A percentile compares a stretch with the other conserved stretches of the same genome.
These are phyloP conservation scores for Halcyon senegalensis DNA, from an alignment of 2,113 vertebrate genomes.

Conservation along the genomic window DNA sequence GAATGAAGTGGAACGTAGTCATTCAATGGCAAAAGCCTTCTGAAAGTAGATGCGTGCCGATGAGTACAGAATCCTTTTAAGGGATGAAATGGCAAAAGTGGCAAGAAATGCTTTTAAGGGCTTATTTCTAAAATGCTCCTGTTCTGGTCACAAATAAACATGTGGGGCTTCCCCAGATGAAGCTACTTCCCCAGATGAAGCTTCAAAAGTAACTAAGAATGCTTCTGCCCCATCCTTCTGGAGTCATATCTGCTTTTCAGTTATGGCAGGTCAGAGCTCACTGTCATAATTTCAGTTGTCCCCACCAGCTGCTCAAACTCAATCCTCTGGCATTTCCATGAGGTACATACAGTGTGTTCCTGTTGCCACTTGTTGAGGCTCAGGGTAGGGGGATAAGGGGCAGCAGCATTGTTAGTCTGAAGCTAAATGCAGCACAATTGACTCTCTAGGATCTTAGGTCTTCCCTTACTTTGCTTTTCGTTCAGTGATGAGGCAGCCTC, in stretches of 20 bases:
- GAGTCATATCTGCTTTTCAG: not conserved
- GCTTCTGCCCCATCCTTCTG: not conserved
- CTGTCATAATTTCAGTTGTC: not conserved
- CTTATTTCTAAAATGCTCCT: not conserved
- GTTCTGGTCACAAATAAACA: not conserved
- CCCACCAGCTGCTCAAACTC: not conserved
- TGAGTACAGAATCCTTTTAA: not conserved
- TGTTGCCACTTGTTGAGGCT: not conserved
- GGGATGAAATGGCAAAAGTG: not conserved
- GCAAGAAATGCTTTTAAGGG: not conserved
- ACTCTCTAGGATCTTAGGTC: not conserved
- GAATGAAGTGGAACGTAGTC: not conserved
- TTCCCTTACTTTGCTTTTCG: not conserved
- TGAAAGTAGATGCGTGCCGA: not conserved
- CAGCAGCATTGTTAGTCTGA: accelerated
- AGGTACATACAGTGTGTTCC: not conserved
- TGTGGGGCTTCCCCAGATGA: not conserved
- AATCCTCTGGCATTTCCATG: not conserved
- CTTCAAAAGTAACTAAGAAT: not conserved
- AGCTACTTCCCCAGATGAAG: not conserved
- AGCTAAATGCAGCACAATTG: not conserved
- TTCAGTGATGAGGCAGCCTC: not conserved
- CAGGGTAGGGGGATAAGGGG: accelerated
- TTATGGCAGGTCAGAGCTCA: not conserved
- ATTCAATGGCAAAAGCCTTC: not conserved